Evolutionary conservation across 1,140 invertebrate species (phyloP).

Genomic region (Cataglyphis hispanica): DNA sequence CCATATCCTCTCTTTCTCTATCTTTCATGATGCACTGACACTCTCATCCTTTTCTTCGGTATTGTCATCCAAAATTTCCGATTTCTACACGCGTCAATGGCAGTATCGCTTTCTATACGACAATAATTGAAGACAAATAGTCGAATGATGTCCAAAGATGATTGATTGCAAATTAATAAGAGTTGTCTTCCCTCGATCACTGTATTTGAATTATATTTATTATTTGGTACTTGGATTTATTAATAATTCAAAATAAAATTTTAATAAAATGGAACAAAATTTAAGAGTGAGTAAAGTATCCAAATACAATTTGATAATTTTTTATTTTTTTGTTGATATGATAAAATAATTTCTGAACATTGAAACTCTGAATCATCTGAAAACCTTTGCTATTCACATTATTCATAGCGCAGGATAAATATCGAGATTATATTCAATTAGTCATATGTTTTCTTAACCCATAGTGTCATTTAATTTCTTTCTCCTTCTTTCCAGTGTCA

Average conservation of each 20-base stretch:
- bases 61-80: conserved; percentile 56
- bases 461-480: conserved; percentile 13
- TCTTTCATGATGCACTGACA: conserved; percentile 52
- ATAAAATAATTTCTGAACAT: background rate
- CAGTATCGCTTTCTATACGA: conserved; percentile 35
- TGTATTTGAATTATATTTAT: no score
- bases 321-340: background rate
- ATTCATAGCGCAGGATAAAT: background rate
- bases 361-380: background rate
- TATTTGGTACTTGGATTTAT: background rate
- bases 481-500: background rate
- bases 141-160: background rate
- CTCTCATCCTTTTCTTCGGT: conserved; percentile 28
- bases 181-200: background rate
- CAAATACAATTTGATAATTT: background rate
- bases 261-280: background rate
- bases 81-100: conserved; percentile 51
- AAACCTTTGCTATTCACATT: background rate
- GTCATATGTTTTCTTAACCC: background rate
- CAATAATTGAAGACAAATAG: conserved; percentile 50
- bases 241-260: background rate
- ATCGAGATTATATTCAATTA: background rate
- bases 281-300: background rate
- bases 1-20: conserved; percentile 26
- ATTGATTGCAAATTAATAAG: conserved; percentile 17